These are phyloP conservation scores for Tringa solitaria DNA, from an alignment of 2,113 vertebrate genomes.

Conservation along the genomic window DNA sequence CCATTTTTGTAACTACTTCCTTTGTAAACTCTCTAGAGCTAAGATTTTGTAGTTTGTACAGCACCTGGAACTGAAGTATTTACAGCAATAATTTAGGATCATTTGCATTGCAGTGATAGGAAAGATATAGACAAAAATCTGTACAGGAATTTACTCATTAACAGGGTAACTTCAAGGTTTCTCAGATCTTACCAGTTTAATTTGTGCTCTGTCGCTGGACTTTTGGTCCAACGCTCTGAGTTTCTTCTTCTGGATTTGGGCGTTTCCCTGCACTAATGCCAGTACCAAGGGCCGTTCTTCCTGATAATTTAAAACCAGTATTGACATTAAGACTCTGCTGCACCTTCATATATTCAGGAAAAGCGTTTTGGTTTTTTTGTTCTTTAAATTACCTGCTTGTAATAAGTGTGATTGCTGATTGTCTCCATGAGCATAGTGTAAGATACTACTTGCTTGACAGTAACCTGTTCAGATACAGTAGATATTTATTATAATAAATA, in stretches of 20 bases:
- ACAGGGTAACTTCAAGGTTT: neutral
- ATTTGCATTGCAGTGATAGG: neutral
- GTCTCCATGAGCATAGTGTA: conserved; percentile 76
- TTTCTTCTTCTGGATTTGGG: conserved; percentile 78
- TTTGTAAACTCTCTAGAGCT: neutral
- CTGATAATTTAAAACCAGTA: conserved; percentile 66
- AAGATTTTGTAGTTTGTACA: neutral
- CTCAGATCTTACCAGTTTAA: conserved; percentile 69
- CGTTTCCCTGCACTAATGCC: conserved; percentile 74
- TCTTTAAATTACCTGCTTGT: conserved; percentile 75
- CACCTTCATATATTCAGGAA: neutral
- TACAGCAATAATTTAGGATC: neutral
- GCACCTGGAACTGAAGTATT: neutral
- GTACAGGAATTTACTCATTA: neutral
- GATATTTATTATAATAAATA: conserved; percentile 21
- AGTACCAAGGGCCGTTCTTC: conserved; percentile 66
- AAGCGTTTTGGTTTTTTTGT: neutral
- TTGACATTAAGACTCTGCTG: conserved; percentile 21
- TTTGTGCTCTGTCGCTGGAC: conserved; percentile 80
- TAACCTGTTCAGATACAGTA: conserved; percentile 74
- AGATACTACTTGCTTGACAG: conserved; percentile 76
- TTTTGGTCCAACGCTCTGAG: conserved; percentile 74
- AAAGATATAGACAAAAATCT: neutral
- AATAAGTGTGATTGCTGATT: conserved; percentile 73
- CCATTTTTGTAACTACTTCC: neutral